These are phyloP conservation scores for Propsilocerus akamusi DNA, from an alignment of 1,140 invertebrate genomes.

Conservation along the genomic window DNA sequence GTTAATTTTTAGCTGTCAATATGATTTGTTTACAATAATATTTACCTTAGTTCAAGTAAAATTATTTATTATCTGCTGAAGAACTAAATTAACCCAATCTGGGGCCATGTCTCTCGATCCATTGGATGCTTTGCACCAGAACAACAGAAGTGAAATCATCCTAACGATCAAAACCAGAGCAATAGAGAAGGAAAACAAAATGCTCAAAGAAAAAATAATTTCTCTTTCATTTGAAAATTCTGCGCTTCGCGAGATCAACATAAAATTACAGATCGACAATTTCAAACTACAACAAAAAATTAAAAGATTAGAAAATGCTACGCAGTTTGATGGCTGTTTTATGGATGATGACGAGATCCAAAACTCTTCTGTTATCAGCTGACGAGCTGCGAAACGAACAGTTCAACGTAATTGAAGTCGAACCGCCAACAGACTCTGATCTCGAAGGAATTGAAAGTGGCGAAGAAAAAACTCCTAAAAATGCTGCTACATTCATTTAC, in stretches of 20 bases:
- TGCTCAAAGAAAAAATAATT: not conserved
- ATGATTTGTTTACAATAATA: too few relatives aligned
- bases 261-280: not conserved
- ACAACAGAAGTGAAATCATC: too few relatives aligned
- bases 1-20: too few relatives aligned
- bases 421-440: not conserved
- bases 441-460: too few relatives aligned
- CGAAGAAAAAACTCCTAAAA: not conserved
- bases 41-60: too few relatives aligned
- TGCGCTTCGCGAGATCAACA: not conserved
- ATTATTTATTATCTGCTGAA: too few relatives aligned
- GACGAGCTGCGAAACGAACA: not conserved
- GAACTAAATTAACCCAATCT: too few relatives aligned
- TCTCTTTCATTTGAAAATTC: constrained; percentile 13
- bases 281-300: not conserved
- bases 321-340: not conserved
- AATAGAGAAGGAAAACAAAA: constrained; percentile 17
- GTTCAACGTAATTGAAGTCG: not conserved
- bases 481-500: not conserved
- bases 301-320: not conserved
- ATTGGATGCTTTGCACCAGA: too few relatives aligned
- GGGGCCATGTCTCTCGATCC: too few relatives aligned
- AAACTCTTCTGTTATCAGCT: not conserved
- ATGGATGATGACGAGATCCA: not conserved
- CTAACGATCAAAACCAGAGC: constrained; percentile 16